Evolutionary conservation across 2,888 invertebrate species (phyloP), one percentile per base, ranked within the genome.

Genomic region (Neuroscelio doddi): DNA sequence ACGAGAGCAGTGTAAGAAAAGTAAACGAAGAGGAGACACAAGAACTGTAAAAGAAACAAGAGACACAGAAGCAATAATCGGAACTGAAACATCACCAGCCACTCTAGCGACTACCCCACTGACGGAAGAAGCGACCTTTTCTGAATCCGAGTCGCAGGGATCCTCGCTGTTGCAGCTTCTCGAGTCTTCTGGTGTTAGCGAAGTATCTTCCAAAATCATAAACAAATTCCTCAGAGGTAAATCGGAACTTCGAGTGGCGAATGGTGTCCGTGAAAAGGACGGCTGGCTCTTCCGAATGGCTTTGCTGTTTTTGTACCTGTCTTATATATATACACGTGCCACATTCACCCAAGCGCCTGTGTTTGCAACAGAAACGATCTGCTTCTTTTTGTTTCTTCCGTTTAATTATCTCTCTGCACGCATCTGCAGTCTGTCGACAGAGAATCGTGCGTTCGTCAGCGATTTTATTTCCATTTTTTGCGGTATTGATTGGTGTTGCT

Each of bases 221-320:
- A 81, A 80, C 76, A 80, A 77, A 77, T 80, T 82, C 64, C 78
- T 81, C 70, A 80, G 82, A 82, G 82, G 82, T 82, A 82, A 82
- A 79, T 77, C 63, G 58, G 64, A 59, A 45, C 52, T 45, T 51
- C 45, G 62, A 50, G 34, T 49, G 47, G 24, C 42, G 26, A 49
- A 34, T 26, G 71, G 69, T 74, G 75, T 71, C 65, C 69, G 62
- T 68, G 68, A 53, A 70, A 65, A 59, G 64, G 68, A 68, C 61
- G 63, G 64, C 71, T 75, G 71, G 58, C 72, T 72, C 71, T 63
- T 61, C 64, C 73, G 73, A 73, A 77, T 75, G 75, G 75, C 74
- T 75, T 73, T 67, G 17, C 55, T 47, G 61, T 67, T 52, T 45
- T 55, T 64, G 67, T 30, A 38, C 34, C 42, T 56, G 34, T 14